Evolutionary conservation across 2,888 invertebrate species (phyloP), one percentile per base, ranked within the genome.

Genomic region (Clostera curtula): DNA sequence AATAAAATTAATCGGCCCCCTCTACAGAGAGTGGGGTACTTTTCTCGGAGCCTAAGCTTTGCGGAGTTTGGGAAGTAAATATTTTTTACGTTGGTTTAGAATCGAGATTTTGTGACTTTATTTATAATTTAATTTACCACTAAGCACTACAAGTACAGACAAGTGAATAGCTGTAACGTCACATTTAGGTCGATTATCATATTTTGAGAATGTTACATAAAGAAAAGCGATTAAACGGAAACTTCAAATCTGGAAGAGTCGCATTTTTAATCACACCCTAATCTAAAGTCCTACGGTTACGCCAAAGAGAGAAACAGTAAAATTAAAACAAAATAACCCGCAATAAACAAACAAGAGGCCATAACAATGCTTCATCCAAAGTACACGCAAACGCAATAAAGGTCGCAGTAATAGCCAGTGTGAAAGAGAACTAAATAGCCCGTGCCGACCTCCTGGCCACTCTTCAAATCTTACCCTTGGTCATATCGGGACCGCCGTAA

Each of bases 401-500:
- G 73, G 74, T 68, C 67, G 62, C 58, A 57, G 65, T 66, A 66
- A 67, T 64, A 64, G 61, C 54, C 60, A 54, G 68, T 65, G 62
- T 72, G 72, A 70, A 74, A 73, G 75, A 74, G 70, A 71, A 70
- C 71, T 71, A 77, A 79, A 79, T 77, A 70, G 69, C 67, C 76
- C 76, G 76, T 68, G 63, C 64, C 72, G 73, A 69, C 75, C 74
- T 73, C 65, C 70, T 68, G 66, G 67, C 71, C 63, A 54, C 64
- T 60, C 61, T 59, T 43, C 43, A 49, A 40, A 49, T 42, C 41
- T 49, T 51, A 54, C 50, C 58, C 61, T 58, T 60, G 56, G 53
- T 48, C 46, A 44, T 38, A 42, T 34, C 41, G 29, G 31, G 19
- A 39, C 64, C 58, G 52, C 26, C 24, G 1, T 50, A 53, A 15